Evolutionary conservation across 2,113 vertebrate species (phyloP), one percentile per base, ranked within the genome.

Genomic region (Oncorhynchus clarkii): DNA sequence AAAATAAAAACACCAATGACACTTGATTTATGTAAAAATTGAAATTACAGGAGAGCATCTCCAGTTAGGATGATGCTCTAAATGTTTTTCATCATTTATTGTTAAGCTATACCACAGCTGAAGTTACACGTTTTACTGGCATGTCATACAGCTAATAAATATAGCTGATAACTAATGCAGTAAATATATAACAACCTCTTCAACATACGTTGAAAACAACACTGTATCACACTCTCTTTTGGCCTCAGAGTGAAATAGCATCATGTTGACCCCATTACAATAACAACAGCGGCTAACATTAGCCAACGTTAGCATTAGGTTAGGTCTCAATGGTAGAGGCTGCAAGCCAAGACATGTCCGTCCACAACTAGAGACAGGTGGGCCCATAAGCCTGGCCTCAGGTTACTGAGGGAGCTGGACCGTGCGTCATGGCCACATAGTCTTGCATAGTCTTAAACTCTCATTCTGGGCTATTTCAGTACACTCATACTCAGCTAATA

Each of bases 301-400:
- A 91, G 86, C 59, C n/a, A 82, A 83, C 85, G 74, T 88, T 91
- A 92, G 88, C 87, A 87, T 89, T 86, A 84, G 89, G 72, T 67
- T 78, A 66, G 85, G 83, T 83, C 87, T 88, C 82, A 84, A 86
- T 84, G 81, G 81, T 84, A 22, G 80, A 27, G 78, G 73, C 81
- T 88, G 87, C 85, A 91, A 91, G 91, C 84, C 80, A 79, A 71
- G 78, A 72, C 85, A 78, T 80, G 60, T 93, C 89, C 87, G 85
- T 92, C 90, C 86, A 84, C 91, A 88, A 82, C 83, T 29, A 78
- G 84, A 79, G 89, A 91, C 92, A 93, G 92, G 92, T 91, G 91
- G 88, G 78, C 70, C 77, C 75, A 85, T 80, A 82, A 88, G 86
- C 77, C 79, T 16, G 79, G 91, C 84, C 81, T 92, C 88, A 83